phyloP scores from a whole-genome alignment of 1,140 invertebrate genomes.

The Heliconius hewitsoni region DNA sequence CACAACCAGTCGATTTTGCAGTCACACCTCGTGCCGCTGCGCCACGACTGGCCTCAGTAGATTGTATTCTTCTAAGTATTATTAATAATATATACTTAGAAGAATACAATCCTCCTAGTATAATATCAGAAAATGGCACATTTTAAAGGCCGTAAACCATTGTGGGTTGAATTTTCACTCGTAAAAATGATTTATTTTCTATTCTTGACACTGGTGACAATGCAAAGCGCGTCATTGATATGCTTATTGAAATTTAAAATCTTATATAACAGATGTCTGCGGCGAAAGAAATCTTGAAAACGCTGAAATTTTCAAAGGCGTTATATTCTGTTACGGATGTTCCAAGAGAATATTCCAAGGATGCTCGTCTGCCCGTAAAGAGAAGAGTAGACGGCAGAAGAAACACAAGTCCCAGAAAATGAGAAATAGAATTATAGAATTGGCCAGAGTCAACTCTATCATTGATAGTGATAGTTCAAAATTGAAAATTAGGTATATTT shows the following conservation, averaged over 20 bases:
- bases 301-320: slow-evolving; percentile 64
- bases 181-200: too few species aligned
- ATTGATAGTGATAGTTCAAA: slow-evolving; percentile 13
- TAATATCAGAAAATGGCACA: too few species aligned
- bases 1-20: too few species aligned
- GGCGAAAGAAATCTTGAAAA: slow-evolving; percentile 57
- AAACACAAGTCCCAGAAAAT: slow-evolving; percentile 10
- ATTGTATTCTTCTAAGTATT: too few species aligned
- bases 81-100: too few species aligned
- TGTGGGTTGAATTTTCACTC: too few species aligned
- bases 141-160: too few species aligned
- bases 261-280: slow-evolving; percentile 52
- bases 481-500: slow-evolving; percentile 22
- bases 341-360: slow-evolving; percentile 60
- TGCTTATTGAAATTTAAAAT: not conserved
- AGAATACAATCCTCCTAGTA: too few species aligned
- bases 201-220: too few species aligned
- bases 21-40: too few species aligned
- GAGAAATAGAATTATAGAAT: slow-evolving; percentile 30
- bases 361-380: slow-evolving; percentile 36
- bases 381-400: slow-evolving; percentile 19
- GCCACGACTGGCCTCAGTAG: too few species aligned
- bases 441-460: slow-evolving; percentile 23
- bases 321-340: slow-evolving; percentile 63
- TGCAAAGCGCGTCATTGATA: too few species aligned